Percentiles rank a stretch among this genome's conserved stretches.
Evolutionary conservation across 2,797 vertebrate genomes (phyloP).

Genomic region (Melanogrammus aeglefinus): DNA sequence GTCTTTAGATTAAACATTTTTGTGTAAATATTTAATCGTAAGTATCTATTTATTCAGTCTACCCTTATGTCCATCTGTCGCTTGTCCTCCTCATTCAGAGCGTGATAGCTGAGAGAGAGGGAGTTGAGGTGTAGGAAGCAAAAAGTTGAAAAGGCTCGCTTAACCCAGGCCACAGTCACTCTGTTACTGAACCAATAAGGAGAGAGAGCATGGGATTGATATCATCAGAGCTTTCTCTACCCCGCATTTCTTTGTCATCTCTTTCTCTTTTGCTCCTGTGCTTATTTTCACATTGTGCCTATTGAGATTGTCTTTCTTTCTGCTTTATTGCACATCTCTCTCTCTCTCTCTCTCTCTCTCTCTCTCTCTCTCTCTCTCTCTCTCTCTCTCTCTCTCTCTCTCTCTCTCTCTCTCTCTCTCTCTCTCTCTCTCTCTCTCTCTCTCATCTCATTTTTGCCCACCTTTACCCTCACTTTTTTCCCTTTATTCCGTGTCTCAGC

Average conservation of each 20-base stretch:
- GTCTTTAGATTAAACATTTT: no score
- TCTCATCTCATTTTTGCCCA: background rate
- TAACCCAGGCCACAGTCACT: conserved; percentile 32
- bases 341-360: conserved; percentile 27
- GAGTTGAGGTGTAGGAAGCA: conserved; percentile 35
- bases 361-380: conserved; percentile 22
- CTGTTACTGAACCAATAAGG: conserved; percentile 44
- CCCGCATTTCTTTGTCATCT: background rate
- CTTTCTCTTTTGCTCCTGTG: background rate
- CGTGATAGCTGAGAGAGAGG: background rate
- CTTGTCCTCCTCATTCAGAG: background rate
- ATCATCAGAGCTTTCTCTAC: conserved; percentile 38
- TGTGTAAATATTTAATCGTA: background rate
- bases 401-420: conserved; percentile 22
- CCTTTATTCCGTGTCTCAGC: conserved; percentile 28
- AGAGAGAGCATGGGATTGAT: conserved; percentile 46
- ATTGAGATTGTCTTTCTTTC: background rate
- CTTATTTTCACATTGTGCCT: background rate
- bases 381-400: conserved; percentile 25
- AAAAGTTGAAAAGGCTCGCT: conserved; percentile 36
- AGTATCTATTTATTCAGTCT: background rate
- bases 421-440: conserved; percentile 12
- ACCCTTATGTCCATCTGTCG: background rate
- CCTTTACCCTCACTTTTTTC: conserved; percentile 6
- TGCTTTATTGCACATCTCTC: conserved; percentile 9